phyloP scores from a whole-genome alignment of 2,888 invertebrate species.

The Strigamia transsilvanica region DNA sequence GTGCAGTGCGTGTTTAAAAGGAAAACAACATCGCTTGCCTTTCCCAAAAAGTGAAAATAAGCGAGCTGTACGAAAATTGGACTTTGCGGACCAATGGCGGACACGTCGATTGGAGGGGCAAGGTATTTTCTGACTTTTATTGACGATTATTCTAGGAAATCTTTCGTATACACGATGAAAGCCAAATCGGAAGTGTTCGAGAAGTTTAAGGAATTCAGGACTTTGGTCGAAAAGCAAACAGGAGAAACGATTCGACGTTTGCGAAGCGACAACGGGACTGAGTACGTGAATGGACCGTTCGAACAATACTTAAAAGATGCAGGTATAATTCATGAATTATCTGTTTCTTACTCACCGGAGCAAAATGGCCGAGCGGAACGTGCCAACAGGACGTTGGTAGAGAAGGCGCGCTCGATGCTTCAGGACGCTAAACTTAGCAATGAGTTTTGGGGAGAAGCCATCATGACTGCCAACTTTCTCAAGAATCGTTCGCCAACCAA shows the following conservation, averaged over 20 bases:
- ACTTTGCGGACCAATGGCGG: too few relatives aligned
- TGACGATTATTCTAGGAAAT: slow-evolving; percentile 6
- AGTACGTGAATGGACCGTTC: neutral
- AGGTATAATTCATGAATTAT: neutral
- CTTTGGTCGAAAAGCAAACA: neutral
- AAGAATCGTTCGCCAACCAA: neutral
- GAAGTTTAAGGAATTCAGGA: neutral
- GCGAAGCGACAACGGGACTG: neutral
- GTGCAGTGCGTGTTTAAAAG: too few relatives aligned
- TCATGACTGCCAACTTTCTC: neutral
- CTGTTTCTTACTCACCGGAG: neutral
- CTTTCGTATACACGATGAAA: neutral
- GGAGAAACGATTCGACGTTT: neutral
- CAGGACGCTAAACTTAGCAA: neutral
- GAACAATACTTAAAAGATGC: neutral
- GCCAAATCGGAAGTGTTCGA: too few relatives aligned
- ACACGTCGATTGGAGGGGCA: neutral
- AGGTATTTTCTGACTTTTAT: neutral
- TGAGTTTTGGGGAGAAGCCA: neutral
- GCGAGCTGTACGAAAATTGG: too few relatives aligned
- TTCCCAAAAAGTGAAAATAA: too few relatives aligned
- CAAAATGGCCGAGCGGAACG: slow-evolving; percentile 8
- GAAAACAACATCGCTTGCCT: too few relatives aligned
- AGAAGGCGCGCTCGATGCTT: neutral
- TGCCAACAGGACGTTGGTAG: neutral